Evolutionary conservation across 2,888 invertebrate genomes (phyloP).

Genomic region (Stictocephala bisonia): DNA sequence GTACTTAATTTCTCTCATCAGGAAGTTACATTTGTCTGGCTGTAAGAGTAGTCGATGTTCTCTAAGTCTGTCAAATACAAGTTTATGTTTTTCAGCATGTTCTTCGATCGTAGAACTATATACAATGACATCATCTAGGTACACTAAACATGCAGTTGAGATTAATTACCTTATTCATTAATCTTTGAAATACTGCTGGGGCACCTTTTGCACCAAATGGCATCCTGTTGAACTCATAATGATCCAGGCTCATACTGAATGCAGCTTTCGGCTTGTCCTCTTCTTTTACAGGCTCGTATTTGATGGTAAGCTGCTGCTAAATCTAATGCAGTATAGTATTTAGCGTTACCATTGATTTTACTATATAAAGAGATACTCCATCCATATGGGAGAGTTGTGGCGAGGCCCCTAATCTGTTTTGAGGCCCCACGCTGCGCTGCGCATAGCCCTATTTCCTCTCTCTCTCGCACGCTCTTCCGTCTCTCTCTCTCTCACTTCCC

Average conservation of each 20-base stretch:
- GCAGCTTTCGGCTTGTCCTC: too few relatives aligned
- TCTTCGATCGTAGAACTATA: neutral
- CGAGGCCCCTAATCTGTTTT: too few relatives aligned
- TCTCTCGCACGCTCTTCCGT: too few relatives aligned
- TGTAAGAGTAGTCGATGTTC: neutral
- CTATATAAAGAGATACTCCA: too few relatives aligned
- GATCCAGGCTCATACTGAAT: constrained; percentile 60
- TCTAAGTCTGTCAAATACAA: constrained; percentile 22
- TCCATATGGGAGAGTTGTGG: too few relatives aligned
- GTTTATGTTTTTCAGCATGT: neutral
- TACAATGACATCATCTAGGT: constrained; percentile 39
- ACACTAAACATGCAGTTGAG: constrained; percentile 30
- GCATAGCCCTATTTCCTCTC: too few relatives aligned
- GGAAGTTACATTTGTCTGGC: neutral
- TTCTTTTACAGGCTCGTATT: constrained; percentile 60
- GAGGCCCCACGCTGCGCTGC: too few relatives aligned
- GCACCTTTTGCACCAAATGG: constrained; percentile 61
- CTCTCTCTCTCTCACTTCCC: too few relatives aligned
- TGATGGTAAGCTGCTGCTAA: constrained; percentile 55
- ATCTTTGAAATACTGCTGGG: constrained; percentile 59
- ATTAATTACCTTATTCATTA: constrained; percentile 59
- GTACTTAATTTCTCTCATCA: neutral
- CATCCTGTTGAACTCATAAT: constrained; percentile 60
- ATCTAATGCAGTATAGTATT: constrained; percentile 23
- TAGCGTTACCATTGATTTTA: constrained; percentile 31